Conservation (phyloP, 2,797 vertebrate genomes). For the Mionectes olivaceus region DNA sequence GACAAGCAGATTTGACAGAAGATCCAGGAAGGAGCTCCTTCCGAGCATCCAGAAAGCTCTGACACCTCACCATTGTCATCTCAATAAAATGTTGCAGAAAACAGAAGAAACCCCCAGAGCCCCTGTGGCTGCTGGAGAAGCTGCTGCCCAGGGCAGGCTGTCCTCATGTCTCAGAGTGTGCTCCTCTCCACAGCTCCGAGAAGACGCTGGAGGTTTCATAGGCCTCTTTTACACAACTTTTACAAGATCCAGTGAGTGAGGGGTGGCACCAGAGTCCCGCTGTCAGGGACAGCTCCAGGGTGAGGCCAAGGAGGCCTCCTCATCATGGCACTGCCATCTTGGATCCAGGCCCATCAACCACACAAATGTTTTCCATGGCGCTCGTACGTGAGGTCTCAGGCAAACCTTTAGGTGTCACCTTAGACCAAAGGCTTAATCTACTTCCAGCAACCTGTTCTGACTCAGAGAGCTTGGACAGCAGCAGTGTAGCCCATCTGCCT, state of each 20-base stretch:
- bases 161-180: accelerated
- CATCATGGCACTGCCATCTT: background rate
- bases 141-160: background rate
- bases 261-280: accelerated
- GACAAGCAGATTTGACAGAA: background rate
- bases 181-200: accelerated
- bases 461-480: background rate
- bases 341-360: accelerated
- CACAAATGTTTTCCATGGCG: background rate
- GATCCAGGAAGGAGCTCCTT: background rate
- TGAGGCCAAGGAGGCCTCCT: background rate
- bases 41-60: background rate
- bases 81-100: background rate
- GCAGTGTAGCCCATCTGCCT: background rate
- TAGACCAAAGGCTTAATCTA: background rate
- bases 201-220: accelerated
- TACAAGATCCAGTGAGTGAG: background rate
- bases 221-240: background rate
- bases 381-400: background rate
- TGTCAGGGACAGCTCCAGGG: background rate
- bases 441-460: background rate
- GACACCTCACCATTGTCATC: background rate
- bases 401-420: background rate
- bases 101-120: background rate
- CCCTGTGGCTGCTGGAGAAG: background rate